Conservation (phyloP, 2,888 invertebrate genomes). For the Troides helena region DNA sequence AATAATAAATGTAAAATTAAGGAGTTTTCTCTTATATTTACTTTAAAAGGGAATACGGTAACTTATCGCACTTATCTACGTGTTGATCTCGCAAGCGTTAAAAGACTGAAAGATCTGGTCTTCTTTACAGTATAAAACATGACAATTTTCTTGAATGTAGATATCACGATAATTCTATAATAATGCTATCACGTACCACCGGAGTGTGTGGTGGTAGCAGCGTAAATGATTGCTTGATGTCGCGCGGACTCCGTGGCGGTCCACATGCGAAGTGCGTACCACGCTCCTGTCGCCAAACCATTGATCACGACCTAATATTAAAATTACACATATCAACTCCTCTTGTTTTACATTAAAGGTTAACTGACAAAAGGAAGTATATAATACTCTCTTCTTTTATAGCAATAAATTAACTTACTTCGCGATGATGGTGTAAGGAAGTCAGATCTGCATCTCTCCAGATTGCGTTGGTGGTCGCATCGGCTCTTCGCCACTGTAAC, state of each 20-base stretch:
- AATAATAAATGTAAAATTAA: too few species aligned
- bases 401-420: constrained; percentile 44
- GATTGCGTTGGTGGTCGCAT: constrained; percentile 47
- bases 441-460: constrained; percentile 75
- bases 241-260: constrained; percentile 86
- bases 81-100: too few species aligned
- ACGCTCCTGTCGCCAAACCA: constrained; percentile 85
- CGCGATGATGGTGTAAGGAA: constrained; percentile 68
- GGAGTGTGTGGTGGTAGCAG: constrained; percentile 86
- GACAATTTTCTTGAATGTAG: neutral
- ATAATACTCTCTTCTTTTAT: neutral
- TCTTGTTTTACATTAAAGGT: neutral
- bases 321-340: neutral
- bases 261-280: constrained; percentile 86
- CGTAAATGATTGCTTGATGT: constrained; percentile 84
- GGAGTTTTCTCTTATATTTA: too few species aligned
- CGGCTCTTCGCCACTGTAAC: constrained; percentile 70
- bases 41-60: too few species aligned
- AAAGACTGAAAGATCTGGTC: too few species aligned
- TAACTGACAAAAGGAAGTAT: neutral
- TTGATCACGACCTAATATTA: constrained; percentile 70
- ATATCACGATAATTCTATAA: neutral
- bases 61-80: too few species aligned
- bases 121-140: too few species aligned
- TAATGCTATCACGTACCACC: constrained; percentile 77